phyloP scores from a whole-genome alignment of 2,113 vertebrate genomes.

The Apodemus sylvaticus region DNA sequence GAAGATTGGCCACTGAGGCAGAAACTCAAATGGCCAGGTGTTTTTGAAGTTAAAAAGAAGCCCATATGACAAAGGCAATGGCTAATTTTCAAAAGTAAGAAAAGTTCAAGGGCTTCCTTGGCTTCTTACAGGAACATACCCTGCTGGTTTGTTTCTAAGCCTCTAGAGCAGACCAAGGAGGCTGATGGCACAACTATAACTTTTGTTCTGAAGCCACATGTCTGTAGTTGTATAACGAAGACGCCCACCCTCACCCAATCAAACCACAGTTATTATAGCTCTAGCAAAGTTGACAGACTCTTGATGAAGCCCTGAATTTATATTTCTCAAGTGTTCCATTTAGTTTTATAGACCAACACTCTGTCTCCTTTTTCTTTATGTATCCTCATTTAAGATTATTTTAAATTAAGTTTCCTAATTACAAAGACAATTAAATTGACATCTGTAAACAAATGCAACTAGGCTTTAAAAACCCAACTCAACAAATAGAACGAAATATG shows the following conservation, averaged over 20 bases:
- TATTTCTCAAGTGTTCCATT: neutral
- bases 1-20: neutral
- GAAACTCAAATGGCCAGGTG: neutral
- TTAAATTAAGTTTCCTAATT: constrained; percentile 21
- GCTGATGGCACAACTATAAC: neutral
- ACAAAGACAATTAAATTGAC: neutral
- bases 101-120: neutral
- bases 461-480: neutral
- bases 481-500: neutral
- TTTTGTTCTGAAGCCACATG: neutral
- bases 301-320: neutral
- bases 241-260: neutral
- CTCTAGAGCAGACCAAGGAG: neutral
- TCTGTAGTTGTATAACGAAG: neutral
- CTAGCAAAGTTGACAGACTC: neutral
- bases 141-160: neutral
- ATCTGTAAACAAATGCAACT: constrained; percentile 10
- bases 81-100: too few relatives aligned
- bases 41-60: neutral
- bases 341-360: neutral
- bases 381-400: neutral
- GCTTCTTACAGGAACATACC: neutral
- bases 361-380: neutral
- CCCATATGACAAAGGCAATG: neutral
- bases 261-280: neutral